Evolutionary conservation across 2,888 invertebrate species (phyloP), one percentile per base, ranked within the genome.

Genomic region (Cerceris rybyensis): DNA sequence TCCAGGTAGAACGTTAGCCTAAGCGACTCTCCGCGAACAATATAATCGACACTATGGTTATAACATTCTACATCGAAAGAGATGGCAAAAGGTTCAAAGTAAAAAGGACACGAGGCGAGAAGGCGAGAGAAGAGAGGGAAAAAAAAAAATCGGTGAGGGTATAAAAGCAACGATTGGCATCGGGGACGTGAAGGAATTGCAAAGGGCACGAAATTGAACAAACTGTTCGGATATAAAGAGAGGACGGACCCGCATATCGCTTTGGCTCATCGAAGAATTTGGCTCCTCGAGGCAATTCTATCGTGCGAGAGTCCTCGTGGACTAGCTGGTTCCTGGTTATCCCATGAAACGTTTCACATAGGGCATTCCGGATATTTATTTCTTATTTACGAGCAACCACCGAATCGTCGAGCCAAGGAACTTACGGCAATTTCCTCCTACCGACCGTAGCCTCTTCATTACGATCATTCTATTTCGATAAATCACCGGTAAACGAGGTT

Each of bases 171-270:
- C 49, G 67, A 70, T 52, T 60, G 63, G 11, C 59, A 49, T 39
- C 16, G 49, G 0, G 60, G 52, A 72, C 72, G 72, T 60, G 59
- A 17, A 70, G 41, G 69, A 61, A 72, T 70, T 42, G 69, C 75
- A 11, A 58, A 52, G 64, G 68, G 57, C 49, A 70, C 65, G 58
- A 57, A 79, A 75, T 79, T 76, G 72, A 75, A 55, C 58, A 64
- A 76, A 79, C 55, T 52, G 41, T 50, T 61, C 17, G 52, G 54
- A 52, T 66, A 74, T 63, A 75, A 79, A 68, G 67, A 60, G 61
- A 52, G 43, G 43, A 50, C 28, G 63, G 61, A 49, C 78, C 78
- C 75, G 78, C 78, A 69, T 79, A 76, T 76, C 78, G 61, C 28
- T 63, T 58, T 57, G 71, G 69, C 41, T 72, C 61, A 72, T 76